Conservation (phyloP, 2,888 invertebrate genomes). For the Caenorhabditis imperialis region DNA sequence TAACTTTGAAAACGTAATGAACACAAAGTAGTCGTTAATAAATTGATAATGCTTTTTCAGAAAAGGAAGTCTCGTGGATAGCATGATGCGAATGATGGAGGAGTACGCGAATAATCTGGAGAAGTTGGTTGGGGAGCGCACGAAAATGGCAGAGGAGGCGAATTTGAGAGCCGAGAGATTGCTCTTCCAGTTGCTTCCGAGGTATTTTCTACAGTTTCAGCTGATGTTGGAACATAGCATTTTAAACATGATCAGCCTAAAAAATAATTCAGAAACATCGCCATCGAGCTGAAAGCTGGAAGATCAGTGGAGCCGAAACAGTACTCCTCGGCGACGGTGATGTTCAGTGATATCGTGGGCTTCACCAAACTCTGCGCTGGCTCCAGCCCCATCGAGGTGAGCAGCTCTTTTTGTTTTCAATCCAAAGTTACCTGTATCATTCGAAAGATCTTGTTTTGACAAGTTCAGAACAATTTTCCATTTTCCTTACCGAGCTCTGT, state of each 20-base stretch:
- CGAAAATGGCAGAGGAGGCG: conserved; percentile 63
- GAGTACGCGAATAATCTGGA: conserved; percentile 67
- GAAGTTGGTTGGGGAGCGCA: conserved; percentile 61
- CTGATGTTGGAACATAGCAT: background rate
- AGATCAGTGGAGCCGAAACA: conserved; percentile 71
- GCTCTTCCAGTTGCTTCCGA: conserved; percentile 64
- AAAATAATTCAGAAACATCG: conserved; percentile 69
- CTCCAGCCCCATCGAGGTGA: conserved; percentile 57
- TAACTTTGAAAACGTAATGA: conserved; percentile 61
- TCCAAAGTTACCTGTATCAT: background rate
- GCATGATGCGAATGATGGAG: conserved; percentile 70
- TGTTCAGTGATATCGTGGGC: conserved; percentile 68
- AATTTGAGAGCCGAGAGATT: conserved; percentile 60
- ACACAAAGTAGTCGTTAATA: too few species aligned
- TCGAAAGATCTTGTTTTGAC: too few species aligned
- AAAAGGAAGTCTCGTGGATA: conserved; percentile 64
- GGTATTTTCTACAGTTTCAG: conserved; percentile 21
- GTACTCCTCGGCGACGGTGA: conserved; percentile 72
- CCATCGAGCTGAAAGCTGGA: conserved; percentile 73
- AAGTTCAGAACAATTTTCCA: too few species aligned
- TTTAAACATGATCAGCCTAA: too few species aligned
- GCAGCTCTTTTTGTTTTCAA: background rate
- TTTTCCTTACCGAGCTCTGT: too few species aligned
- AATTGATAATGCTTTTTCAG: conserved; percentile 26
- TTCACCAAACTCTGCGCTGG: conserved; percentile 63